Evolutionary conservation across 2,113 vertebrate species (phyloP), one percentile per base, ranked within the genome.

Genomic region (Limanda limanda): DNA sequence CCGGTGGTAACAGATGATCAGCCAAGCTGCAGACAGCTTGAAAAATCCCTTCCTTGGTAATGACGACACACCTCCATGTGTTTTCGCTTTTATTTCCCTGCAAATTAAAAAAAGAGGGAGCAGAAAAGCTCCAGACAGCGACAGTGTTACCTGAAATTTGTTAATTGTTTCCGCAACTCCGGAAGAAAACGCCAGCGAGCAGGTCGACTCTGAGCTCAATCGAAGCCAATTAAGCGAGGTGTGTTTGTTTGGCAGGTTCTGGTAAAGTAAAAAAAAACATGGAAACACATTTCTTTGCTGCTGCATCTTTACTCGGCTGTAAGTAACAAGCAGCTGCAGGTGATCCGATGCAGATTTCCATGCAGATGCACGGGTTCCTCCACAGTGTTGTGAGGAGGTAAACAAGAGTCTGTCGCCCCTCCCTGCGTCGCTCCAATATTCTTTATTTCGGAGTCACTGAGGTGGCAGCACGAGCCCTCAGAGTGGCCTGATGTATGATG

Each of bases 401-500:
- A 83, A 86, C 68, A 42, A 11, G 12, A 80, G 75, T 54, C 63
- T 45, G 55, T 58, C 63, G 68, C 45, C 13, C 40, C 60, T 70
- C 74, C 24, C 63, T 3, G 23, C 81, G 72, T 70, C 47, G 58
- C 21, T 84, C 79, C 71, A 74, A 78, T 69, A 48, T 71, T 61
- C 83, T 90, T 81, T 75, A 55, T 93, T 89, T 91, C 83, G 63
- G 40, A 90, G 85, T 86, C 78, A 84, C 47, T 88, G 78, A 80
- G 78, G 92, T 88, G 82, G 51, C 23, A 84, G 86, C 75, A 25
- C 48, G 27, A 56, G 54, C 47, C 52, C 68, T 67, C 52, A 31
- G 66, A 77, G 66, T 83, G 78, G 67, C 86, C 75, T 87, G 88
- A 89, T 88, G 78, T 64, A 84, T 81, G 89, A 74, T 84, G 78